These are phyloP conservation scores for pig (Sus scrofa) DNA, from an alignment of 2,113 vertebrate genomes.

Conservation along the genomic window DNA sequence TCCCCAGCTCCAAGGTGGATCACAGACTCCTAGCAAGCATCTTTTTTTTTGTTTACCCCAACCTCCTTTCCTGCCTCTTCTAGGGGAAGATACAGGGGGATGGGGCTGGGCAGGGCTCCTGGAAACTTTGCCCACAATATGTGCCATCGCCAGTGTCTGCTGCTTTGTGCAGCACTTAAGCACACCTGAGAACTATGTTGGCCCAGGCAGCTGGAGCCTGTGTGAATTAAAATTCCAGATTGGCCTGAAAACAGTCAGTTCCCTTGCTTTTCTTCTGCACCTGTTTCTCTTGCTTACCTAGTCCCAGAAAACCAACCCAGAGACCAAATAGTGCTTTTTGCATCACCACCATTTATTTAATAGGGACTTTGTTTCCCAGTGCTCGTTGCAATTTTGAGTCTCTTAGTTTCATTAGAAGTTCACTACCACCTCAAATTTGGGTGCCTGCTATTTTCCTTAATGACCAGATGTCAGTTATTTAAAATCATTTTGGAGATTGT, in stretches of 20 bases:
- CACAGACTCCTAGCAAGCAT: not conserved
- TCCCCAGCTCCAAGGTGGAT: not conserved
- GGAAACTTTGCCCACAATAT: not conserved
- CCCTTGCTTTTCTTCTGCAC: constrained; percentile 76
- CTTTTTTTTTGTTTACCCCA: constrained; percentile 23
- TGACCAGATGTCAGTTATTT: constrained; percentile 34
- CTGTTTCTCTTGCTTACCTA: constrained; percentile 74
- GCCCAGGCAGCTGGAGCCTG: not conserved
- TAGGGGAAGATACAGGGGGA: not conserved
- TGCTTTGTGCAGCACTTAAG: not conserved
- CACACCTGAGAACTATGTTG: not conserved
- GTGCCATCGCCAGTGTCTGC: not conserved
- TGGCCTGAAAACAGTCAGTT: not conserved
- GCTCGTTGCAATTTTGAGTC: constrained; percentile 72
- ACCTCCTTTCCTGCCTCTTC: not conserved
- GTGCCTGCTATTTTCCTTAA: not conserved
- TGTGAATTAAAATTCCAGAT: constrained; percentile 68
- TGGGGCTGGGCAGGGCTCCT: not conserved
- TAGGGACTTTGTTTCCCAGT: constrained; percentile 73
- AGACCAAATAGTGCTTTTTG: constrained; percentile 58
- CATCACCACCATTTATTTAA: constrained; percentile 52
- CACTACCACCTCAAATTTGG: not conserved
- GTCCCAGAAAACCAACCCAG: not conserved
- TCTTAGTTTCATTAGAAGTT: constrained; percentile 57
- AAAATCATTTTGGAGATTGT: constrained; percentile 75